These are phyloP conservation scores for Ellobius talpinus DNA, from an alignment of 2,113 vertebrate species.

Conservation along the genomic window DNA sequence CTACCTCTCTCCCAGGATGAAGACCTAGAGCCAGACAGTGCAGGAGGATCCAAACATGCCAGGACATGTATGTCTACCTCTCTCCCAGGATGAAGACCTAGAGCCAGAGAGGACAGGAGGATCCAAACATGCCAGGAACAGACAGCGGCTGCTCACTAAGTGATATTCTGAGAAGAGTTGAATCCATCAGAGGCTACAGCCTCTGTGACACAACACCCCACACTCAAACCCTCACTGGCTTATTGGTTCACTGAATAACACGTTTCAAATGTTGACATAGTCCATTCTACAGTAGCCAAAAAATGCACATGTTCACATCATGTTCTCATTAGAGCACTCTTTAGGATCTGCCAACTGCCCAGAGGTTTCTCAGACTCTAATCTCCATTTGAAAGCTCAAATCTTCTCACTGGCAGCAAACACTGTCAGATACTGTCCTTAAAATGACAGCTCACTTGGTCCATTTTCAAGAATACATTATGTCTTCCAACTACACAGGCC, in stretches of 20 bases:
- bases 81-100: not conserved
- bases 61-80: not conserved
- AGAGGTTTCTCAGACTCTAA: not conserved
- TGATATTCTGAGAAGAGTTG: not conserved
- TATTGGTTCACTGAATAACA: not conserved
- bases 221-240: not conserved
- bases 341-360: not conserved
- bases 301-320: not conserved
- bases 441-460: not conserved
- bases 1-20: no score
- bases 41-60: no score
- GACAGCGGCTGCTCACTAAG: not conserved
- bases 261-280: not conserved
- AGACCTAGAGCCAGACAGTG: no score
- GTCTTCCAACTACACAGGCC: not conserved
- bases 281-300: not conserved
- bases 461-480: not conserved
- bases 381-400: slow-evolving; percentile 38
- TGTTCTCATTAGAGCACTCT: not conserved
- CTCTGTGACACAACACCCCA: not conserved
- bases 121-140: rapidly evolving
- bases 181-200: not conserved
- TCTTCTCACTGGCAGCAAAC: slow-evolving; percentile 15
- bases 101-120: not conserved
- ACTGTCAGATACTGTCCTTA: not conserved